phyloP scores from a whole-genome alignment of 2,797 vertebrate genomes.

The Paguma larvata region DNA sequence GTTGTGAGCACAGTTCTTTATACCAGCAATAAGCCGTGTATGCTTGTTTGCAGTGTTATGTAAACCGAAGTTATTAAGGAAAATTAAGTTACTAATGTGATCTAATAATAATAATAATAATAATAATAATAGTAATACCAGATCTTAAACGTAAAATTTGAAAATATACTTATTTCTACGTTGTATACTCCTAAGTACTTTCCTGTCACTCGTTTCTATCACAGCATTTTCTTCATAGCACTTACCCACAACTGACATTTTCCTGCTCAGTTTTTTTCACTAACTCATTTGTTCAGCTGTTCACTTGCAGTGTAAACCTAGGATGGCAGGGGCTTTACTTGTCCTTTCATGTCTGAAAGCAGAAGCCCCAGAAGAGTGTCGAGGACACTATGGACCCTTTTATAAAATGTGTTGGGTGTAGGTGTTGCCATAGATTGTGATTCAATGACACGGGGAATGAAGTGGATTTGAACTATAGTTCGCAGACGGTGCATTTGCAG shows the following conservation, averaged over 20 bases:
- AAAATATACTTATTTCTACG: not conserved
- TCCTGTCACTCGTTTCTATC: not conserved
- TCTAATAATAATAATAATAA: not conserved
- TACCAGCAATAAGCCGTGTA: not conserved
- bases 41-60: not conserved
- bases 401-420: not conserved
- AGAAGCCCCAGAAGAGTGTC: not conserved
- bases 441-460: not conserved
- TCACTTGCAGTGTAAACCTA: not conserved
- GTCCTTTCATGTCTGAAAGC: not conserved
- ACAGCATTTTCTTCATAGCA: not conserved
- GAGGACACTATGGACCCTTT: not conserved
- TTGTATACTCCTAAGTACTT: not conserved
- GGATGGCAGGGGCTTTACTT: not conserved
- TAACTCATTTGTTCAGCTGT: not conserved
- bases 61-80: not conserved
- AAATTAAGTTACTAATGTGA: not conserved
- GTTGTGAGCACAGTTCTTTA: not conserved
- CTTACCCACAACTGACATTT: not conserved
- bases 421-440: not conserved
- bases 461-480: not conserved
- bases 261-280: not conserved
- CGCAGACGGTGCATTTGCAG: not conserved
- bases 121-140: not conserved
- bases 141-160: slow-evolving; percentile 7